Evolutionary conservation across 2,113 vertebrate species (phyloP).

Genomic region (Macquaria australasica): DNA sequence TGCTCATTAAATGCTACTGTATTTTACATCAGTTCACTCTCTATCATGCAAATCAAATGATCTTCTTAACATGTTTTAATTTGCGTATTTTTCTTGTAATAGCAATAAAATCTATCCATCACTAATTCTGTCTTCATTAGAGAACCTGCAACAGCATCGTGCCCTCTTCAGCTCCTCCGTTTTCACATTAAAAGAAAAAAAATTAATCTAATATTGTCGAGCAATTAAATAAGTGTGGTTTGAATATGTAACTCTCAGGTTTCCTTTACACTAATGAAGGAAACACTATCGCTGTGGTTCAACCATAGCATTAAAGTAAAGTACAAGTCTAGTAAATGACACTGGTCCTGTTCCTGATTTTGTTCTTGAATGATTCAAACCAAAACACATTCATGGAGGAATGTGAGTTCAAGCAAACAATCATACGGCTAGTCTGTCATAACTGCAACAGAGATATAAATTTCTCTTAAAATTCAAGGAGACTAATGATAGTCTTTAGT

Average conservation of each 20-base stretch:
- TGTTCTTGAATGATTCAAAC: conserved; percentile 18
- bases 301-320: conserved; percentile 33
- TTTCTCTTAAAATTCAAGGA: conserved; percentile 22
- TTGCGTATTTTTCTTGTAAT: conserved; percentile 17
- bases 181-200: conserved; percentile 36
- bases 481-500: conserved; percentile 21
- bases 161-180: neutral
- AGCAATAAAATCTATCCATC: conserved; percentile 48
- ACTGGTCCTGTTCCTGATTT: conserved; percentile 53
- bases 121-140: conserved; percentile 20
- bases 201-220: conserved; percentile 19
- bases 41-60: conserved; percentile 26
- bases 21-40: conserved; percentile 4
- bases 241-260: conserved; percentile 32
- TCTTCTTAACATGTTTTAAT: neutral
- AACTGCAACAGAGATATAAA: neutral
- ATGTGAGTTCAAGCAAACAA: conserved; percentile 43
- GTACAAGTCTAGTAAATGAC: conserved; percentile 36
- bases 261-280: conserved; percentile 46
- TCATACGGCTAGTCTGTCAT: neutral
- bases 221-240: conserved; percentile 34
- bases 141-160: neutral
- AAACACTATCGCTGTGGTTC: conserved; percentile 50
- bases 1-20: neutral
- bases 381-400: conserved; percentile 52